Conservation (phyloP, 2,797 vertebrate species). For the Glyptemys insculpta region DNA sequence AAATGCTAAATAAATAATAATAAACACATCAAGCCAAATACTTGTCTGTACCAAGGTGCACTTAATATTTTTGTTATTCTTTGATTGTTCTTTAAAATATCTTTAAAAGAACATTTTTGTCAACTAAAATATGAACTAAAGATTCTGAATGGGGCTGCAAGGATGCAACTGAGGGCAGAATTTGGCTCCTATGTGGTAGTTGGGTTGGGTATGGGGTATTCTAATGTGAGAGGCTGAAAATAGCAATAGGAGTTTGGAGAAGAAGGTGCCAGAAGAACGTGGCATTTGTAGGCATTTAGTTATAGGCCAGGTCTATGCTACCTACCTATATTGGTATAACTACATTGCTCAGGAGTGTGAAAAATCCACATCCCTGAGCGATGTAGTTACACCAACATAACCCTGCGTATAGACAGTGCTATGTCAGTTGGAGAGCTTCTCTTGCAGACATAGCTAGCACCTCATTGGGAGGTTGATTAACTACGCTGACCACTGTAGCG, state of each 20-base stretch:
- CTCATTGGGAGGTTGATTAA: too few species aligned
- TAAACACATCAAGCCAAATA: background rate
- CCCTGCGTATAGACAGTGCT: too few species aligned
- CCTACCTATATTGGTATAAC: too few species aligned
- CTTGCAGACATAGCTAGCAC: too few species aligned
- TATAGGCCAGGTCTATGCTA: too few species aligned
- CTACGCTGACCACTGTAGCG: too few species aligned
- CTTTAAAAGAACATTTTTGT: background rate
- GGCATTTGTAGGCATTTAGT: background rate
- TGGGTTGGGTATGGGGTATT: background rate
- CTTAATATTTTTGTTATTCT: background rate
- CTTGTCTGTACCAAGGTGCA: background rate
- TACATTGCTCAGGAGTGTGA: too few species aligned
- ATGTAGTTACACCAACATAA: too few species aligned
- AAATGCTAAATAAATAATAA: background rate
- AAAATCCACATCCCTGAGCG: too few species aligned
- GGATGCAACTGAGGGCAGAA: background rate
- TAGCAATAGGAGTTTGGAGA: background rate
- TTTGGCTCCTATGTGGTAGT: background rate
- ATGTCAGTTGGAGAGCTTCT: too few species aligned
- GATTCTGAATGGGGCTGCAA: background rate
- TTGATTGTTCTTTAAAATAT: background rate
- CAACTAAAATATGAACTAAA: background rate
- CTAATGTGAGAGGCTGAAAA: background rate
- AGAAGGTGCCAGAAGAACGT: background rate